Conservation (phyloP, 2,797 vertebrate species). For the Poeciliopsis infans region DNA sequence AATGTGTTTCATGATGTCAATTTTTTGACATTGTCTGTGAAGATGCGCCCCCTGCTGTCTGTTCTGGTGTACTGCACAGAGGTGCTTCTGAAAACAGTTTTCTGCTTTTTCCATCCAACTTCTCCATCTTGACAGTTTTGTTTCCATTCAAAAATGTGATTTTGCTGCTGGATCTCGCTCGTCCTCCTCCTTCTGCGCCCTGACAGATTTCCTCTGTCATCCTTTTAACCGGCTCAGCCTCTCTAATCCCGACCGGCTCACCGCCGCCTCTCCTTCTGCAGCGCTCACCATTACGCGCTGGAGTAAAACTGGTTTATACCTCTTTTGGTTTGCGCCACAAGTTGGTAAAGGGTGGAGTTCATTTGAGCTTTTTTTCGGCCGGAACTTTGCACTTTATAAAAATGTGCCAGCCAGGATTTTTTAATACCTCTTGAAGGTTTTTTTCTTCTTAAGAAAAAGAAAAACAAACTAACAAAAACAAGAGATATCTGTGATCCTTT, state of each 20-base stretch:
- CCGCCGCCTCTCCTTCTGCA: constrained; percentile 52
- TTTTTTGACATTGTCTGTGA: constrained; percentile 9
- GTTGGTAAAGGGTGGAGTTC: constrained; percentile 30
- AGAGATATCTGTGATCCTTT: constrained; percentile 37
- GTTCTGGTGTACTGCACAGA: not conserved
- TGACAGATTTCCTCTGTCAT: constrained; percentile 74
- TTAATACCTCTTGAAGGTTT: constrained; percentile 9
- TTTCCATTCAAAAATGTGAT: not conserved
- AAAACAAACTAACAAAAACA: not conserved
- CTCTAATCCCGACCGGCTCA: constrained; percentile 75
- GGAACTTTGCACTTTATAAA: constrained; percentile 32
- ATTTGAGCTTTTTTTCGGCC: constrained; percentile 7
- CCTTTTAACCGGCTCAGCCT: constrained; percentile 80
- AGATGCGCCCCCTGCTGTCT: constrained; percentile 42
- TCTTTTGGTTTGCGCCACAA: constrained; percentile 6
- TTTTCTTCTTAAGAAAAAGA: not conserved
- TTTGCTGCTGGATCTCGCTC: constrained; percentile 1
- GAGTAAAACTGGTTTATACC: constrained; percentile 5
- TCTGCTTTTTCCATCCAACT: not conserved
- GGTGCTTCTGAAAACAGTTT: constrained; percentile 32
- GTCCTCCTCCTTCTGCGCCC: constrained; percentile 52
- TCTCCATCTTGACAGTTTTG: not conserved
- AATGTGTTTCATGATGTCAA: not conserved
- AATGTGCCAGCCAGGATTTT: constrained; percentile 37
- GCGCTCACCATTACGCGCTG: constrained; percentile 26